Base-by-base conservation (phyloP, 1,140 invertebrate species). In the Papilio dardanus region DNA sequence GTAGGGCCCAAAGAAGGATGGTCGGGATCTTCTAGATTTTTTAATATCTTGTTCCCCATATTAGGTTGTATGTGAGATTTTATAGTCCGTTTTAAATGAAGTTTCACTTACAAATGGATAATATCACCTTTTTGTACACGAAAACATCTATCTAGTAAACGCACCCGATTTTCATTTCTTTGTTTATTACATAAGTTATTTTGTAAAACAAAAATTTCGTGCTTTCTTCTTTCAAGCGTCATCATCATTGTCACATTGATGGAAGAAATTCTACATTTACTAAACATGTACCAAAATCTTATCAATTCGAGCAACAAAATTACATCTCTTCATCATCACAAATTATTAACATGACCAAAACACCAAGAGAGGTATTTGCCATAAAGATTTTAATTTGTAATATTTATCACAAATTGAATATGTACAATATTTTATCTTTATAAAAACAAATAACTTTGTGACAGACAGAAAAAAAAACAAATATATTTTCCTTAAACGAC, bases 1-100 rank as follows among this genome's bases (percentile, higher is more conserved):
- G 84, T 90, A 21, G 91, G 89, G 3, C 86, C 86, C 37, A 92
- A 67, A 73, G 89, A 79, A 10, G 85, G 88, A 74, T 90, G 77
- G 8, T 75, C 28, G 3, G 81, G 79, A 76, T 88, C 79, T 65
- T 89, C 86, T 16, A 89, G 79, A 19, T 54, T 77, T 28, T 65
- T 30, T 76, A 77, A 24, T 80, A 75, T 76, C 77, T 76, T 31
- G 37, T 65, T 21, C 24, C 71, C 28, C 73, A 77, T 77, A 14
- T 58, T 73, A 4, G 42, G 3, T 14, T 28, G 2, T 3, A 58
- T 30, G 2, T 14, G 6, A 24, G 6, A 28, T 3, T 54, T 54
- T 58, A 28, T 24, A 21, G 54, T 58, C 54, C 54, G 54, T 28
- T 24, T 24, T 28, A 12, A 1, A 58, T 58, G 54, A 58, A 58